Percentiles rank a stretch among this genome's conserved stretches.
Conservation (phyloP, 2,888 invertebrate species). For the Trissoscelio sp. region DNA sequence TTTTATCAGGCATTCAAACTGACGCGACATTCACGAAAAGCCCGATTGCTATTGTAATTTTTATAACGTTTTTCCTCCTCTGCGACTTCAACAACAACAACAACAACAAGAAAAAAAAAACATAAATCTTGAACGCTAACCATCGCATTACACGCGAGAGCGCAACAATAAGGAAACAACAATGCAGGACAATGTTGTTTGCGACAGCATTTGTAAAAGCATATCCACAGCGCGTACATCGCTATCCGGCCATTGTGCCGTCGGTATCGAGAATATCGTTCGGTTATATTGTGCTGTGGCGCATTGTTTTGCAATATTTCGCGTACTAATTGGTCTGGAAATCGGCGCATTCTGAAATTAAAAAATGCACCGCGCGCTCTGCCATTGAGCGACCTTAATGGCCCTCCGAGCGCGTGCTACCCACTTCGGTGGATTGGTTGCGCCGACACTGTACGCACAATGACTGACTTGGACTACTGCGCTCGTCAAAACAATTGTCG, state of each 20-base stretch:
- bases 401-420: slow-evolving; percentile 34
- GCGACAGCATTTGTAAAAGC: slow-evolving; percentile 54
- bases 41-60: slow-evolving; percentile 55
- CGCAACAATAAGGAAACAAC: slow-evolving; percentile 57
- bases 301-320: slow-evolving; percentile 79
- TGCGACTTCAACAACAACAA: too few relatives aligned
- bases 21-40: slow-evolving; percentile 17
- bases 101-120: slow-evolving; percentile 16
- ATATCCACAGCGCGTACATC: slow-evolving; percentile 4
- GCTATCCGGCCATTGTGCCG: slow-evolving; percentile 26
- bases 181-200: slow-evolving; percentile 56
- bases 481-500: slow-evolving; percentile 47
- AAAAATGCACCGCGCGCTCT: slow-evolving; percentile 68
- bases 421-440: slow-evolving; percentile 36
- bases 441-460: slow-evolving; percentile 53
- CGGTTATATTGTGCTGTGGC: slow-evolving; percentile 72
- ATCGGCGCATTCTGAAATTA: slow-evolving; percentile 78
- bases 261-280: slow-evolving; percentile 50
- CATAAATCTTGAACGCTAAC: slow-evolving; percentile 39
- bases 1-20: slow-evolving; percentile 44
- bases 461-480: slow-evolving; percentile 56
- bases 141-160: slow-evolving; percentile 25
- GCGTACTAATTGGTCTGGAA: slow-evolving; percentile 79
- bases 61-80: slow-evolving; percentile 29
- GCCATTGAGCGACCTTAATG: slow-evolving; percentile 69